A percentile compares a stretch with the other conserved stretches of the same genome.
Conservation (phyloP, 1,140 invertebrate genomes). For the Drosophila tsacasi region DNA sequence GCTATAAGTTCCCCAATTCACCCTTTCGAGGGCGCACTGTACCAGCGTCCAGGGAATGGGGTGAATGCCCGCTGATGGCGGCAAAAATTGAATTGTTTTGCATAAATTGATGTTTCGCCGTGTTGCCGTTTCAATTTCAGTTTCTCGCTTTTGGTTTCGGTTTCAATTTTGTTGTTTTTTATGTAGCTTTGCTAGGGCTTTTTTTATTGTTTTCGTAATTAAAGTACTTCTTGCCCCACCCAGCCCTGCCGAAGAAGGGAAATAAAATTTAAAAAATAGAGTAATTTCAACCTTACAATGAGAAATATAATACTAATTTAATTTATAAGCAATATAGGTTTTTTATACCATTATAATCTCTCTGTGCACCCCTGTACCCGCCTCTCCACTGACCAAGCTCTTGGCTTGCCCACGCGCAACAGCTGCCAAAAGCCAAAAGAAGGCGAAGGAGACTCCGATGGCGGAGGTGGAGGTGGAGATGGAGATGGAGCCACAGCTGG, state of each 20-base stretch:
- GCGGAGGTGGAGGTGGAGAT: slow-evolving; percentile 10
- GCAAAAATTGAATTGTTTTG: slow-evolving; percentile 79
- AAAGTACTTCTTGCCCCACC: slow-evolving; percentile 11
- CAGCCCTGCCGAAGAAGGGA: not conserved
- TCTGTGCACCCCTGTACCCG: slow-evolving; percentile 4
- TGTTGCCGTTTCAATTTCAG: slow-evolving; percentile 18
- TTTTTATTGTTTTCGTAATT: slow-evolving; percentile 45
- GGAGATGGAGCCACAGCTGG: slow-evolving; percentile 58
- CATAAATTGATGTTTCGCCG: slow-evolving; percentile 71
- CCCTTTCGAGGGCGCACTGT: not conserved
- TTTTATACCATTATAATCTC: too few relatives aligned
- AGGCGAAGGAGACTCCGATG: slow-evolving; percentile 21
- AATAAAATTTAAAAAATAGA: not conserved
- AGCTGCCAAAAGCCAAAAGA: slow-evolving; percentile 28
- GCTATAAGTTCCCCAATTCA: not conserved
- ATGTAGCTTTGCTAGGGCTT: not conserved
- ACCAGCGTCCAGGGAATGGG: slow-evolving; percentile 15
- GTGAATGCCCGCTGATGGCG: slow-evolving; percentile 73
- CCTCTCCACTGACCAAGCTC: not conserved
- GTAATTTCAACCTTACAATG: too few relatives aligned
- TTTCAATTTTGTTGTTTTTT: slow-evolving; percentile 10
- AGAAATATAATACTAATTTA: too few relatives aligned
- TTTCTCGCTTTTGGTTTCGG: slow-evolving; percentile 1
- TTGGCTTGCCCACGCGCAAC: slow-evolving; percentile 41
- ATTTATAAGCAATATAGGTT: too few relatives aligned